A percentile compares a stretch with the other conserved stretches of the same genome.
Evolutionary conservation across 2,797 vertebrate species (phyloP).

Genomic region (Lacerta viridis): DNA sequence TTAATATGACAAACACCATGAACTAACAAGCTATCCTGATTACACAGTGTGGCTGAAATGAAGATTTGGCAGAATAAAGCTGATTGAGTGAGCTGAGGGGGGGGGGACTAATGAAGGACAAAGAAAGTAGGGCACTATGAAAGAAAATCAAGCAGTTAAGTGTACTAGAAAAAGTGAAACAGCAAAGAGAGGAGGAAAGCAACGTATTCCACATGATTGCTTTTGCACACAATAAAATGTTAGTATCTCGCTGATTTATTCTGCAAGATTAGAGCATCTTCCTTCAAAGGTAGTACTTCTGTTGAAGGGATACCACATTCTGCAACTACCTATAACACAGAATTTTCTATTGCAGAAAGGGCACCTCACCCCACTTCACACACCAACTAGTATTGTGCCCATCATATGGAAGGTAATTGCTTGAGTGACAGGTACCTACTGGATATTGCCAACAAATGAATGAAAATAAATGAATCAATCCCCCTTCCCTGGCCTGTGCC

Average conservation of each 20-base stretch:
- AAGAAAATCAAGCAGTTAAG: slow-evolving; percentile 32
- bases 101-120: background rate
- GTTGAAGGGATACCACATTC: background rate
- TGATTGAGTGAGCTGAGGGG: background rate
- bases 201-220: background rate
- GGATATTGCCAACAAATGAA: background rate
- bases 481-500: background rate
- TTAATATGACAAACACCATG: slow-evolving; percentile 16
- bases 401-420: background rate
- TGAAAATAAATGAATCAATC: background rate
- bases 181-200: background rate
- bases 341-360: background rate
- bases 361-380: background rate
- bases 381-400: background rate
- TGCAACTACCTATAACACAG: background rate
- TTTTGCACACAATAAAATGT: slow-evolving; percentile 2
- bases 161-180: slow-evolving; percentile 14
- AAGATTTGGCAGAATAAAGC: slow-evolving; percentile 29
- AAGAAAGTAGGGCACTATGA: background rate
- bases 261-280: background rate
- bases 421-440: background rate
- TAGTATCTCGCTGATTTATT: background rate
- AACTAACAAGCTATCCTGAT: slow-evolving; percentile 32
- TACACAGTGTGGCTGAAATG: background rate
- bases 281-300: background rate